Conservation (phyloP, 2,888 invertebrate genomes). For the Diploptera punctata region DNA sequence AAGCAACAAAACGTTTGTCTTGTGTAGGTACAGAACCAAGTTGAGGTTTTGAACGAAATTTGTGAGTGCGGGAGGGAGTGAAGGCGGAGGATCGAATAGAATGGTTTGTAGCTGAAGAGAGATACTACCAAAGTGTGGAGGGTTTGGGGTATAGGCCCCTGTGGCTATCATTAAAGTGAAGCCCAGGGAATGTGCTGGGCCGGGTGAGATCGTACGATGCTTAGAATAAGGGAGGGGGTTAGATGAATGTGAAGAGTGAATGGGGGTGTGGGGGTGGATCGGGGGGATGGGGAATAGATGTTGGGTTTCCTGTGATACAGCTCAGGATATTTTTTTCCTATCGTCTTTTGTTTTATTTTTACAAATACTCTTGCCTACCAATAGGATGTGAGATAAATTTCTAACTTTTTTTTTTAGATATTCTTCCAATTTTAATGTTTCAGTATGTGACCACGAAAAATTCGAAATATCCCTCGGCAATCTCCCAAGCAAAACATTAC, state of each 20-base stretch:
- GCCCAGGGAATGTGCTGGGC: slow-evolving; percentile 31
- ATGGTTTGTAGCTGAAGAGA: slow-evolving; percentile 23
- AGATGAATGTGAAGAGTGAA: slow-evolving; percentile 30
- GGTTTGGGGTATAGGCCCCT: slow-evolving; percentile 14
- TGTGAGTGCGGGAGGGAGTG: slow-evolving; percentile 34
- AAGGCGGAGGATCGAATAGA: slow-evolving; percentile 27
- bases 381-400: neutral
- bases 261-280: neutral
- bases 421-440: neutral
- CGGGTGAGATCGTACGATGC: slow-evolving; percentile 20
- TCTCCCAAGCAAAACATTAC: neutral
- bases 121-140: slow-evolving; percentile 20
- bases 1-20: slow-evolving; percentile 39
- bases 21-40: slow-evolving; percentile 28
- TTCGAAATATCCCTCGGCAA: neutral
- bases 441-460: neutral
- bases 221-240: slow-evolving; percentile 33
- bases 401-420: neutral
- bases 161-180: slow-evolving; percentile 41
- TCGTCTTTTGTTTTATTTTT: slow-evolving; percentile 17
- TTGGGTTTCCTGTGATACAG: slow-evolving; percentile 12
- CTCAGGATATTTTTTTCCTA: slow-evolving; percentile 14
- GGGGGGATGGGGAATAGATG: neutral
- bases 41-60: slow-evolving; percentile 42
- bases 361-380: neutral